Evolutionary conservation across 2,797 vertebrate genomes (phyloP).

Genomic region (Kryptopterus vitreolus): DNA sequence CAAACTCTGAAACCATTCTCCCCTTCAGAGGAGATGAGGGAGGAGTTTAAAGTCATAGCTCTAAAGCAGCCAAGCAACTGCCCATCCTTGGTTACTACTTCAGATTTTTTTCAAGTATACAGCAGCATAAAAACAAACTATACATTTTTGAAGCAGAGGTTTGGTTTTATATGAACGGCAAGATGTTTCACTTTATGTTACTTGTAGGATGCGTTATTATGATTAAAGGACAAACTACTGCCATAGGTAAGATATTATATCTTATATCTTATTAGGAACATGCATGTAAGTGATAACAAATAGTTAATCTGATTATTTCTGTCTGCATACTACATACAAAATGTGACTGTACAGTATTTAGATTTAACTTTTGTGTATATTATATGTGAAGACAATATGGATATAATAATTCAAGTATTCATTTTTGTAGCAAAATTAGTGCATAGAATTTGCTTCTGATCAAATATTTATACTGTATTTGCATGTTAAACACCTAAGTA

Average conservation of each 20-base stretch:
- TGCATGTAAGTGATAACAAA: background rate
- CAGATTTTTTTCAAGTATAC: background rate
- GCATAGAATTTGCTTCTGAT: background rate
- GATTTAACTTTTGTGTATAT: background rate
- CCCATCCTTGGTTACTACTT: background rate
- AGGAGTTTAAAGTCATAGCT: background rate
- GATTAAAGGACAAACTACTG: conserved; percentile 14
- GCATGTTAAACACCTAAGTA: background rate
- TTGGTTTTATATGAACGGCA: background rate
- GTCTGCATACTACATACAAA: too few relatives aligned
- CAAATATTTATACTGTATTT: background rate
- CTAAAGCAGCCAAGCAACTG: background rate
- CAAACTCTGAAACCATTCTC: background rate
- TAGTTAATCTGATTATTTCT: background rate
- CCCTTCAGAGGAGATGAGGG: background rate
- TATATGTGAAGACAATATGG: background rate
- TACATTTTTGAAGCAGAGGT: too few relatives aligned
- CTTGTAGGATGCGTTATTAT: conserved; percentile 5
- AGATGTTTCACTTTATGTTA: background rate
- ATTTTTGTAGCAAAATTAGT: background rate
- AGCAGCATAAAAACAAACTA: background rate
- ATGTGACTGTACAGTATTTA: background rate
- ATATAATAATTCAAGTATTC: background rate
- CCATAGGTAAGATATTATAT: conserved; percentile 22
- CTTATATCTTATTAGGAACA: background rate